Conservation (phyloP, 53 echinoderm and acorn worm species). For the Luidia sarsii region DNA sequence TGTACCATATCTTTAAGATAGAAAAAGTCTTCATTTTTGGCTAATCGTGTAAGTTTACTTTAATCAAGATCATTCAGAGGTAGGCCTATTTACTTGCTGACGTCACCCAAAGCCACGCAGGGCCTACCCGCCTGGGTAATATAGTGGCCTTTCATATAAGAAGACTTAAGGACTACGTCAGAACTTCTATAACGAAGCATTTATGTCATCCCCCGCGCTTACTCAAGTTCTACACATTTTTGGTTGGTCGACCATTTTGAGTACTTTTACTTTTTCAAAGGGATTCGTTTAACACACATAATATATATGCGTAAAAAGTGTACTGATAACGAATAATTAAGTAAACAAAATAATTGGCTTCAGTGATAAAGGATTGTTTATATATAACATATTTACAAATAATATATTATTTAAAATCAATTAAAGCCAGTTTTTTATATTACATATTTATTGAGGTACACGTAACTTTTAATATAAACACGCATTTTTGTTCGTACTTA, state of each 20-base stretch:
- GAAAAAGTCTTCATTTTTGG: no score
- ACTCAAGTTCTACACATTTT: no score
- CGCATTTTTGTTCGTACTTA: not conserved
- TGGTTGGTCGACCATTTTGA: no score
- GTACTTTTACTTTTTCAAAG: not conserved
- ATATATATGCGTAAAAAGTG: no score
- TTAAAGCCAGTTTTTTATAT: slow-evolving; percentile 19
- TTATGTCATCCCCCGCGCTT: not conserved
- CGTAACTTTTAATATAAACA: slow-evolving; percentile 6
- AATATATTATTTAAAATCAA: slow-evolving; percentile 42
- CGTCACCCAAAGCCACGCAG: no score
- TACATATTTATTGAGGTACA: slow-evolving; percentile 39
- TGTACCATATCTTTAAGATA: no score
- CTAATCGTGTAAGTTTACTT: no score
- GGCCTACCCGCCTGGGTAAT: no score
- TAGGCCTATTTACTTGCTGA: no score
- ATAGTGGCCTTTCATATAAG: no score
- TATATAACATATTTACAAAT: slow-evolving; percentile 53
- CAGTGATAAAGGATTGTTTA: slow-evolving; percentile 9
- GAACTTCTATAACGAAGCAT: slow-evolving; percentile 8
- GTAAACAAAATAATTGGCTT: slow-evolving; percentile 48
- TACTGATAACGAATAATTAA: not conserved
- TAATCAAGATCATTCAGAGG: no score
- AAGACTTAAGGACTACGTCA: no score
- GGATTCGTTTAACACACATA: not conserved